Evolutionary conservation across 53 echinoderm and acorn worm species (phyloP).

Genomic region (Paracentrotus lividus): DNA sequence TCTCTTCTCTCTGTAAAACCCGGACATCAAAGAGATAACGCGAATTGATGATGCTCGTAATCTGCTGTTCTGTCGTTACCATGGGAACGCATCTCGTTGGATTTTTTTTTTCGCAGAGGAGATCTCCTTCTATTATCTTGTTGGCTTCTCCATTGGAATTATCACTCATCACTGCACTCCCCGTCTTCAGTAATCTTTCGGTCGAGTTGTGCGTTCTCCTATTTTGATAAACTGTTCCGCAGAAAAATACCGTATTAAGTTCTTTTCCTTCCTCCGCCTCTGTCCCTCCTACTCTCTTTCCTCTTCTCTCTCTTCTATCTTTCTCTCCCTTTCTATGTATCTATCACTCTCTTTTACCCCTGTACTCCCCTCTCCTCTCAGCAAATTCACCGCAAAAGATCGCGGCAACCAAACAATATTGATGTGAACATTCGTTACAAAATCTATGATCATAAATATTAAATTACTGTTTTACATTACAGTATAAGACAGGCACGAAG

Average conservation of each 20-base stretch:
- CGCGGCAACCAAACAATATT: too few relatives aligned
- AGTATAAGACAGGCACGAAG: too few relatives aligned
- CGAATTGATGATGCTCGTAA: slow-evolving; percentile 66
- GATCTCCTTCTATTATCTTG: slow-evolving; percentile 1
- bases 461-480: too few relatives aligned
- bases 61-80: slow-evolving; percentile 60
- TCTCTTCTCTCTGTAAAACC: slow-evolving; percentile 27
- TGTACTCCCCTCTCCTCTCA: too few relatives aligned
- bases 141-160: not conserved
- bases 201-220: not conserved
- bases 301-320: not conserved
- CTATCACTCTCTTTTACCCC: not conserved
- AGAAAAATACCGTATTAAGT: not conserved
- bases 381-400: too few relatives aligned
- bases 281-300: not conserved
- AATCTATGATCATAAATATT: too few relatives aligned
- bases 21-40: slow-evolving; percentile 64
- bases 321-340: too few relatives aligned
- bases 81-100: slow-evolving; percentile 54
- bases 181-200: not conserved
- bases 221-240: too few relatives aligned
- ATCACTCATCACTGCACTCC: slow-evolving; percentile 24
- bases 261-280: not conserved
- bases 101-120: slow-evolving; percentile 1
- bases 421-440: too few relatives aligned